Percentiles rank a stretch among this genome's conserved stretches.
Conservation (phyloP, 2,113 vertebrate genomes). For the Cygnus buccinator region DNA sequence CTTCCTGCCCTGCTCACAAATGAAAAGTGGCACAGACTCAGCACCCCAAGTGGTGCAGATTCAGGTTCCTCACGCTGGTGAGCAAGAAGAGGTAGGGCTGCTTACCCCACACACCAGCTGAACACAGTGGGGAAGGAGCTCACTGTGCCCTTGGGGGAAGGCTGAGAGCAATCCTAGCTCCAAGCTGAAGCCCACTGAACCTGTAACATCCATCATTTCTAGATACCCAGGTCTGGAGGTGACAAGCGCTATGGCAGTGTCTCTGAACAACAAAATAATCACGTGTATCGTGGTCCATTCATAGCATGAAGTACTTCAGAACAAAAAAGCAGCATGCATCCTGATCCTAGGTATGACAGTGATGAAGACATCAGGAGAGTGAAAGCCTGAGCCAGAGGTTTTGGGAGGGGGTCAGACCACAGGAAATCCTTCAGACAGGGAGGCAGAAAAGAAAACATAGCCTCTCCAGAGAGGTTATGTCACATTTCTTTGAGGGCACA, state of each 20-base stretch:
- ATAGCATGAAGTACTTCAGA: background rate
- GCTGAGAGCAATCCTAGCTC: background rate
- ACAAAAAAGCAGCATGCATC: background rate
- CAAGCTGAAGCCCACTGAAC: background rate
- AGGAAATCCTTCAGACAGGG: background rate
- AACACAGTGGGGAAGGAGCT: background rate
- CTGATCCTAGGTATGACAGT: background rate
- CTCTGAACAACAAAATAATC: background rate
- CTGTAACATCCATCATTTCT: background rate
- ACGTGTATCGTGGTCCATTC: background rate
- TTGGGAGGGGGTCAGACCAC: background rate
- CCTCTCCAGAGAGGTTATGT: background rate
- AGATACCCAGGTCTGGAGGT: background rate
- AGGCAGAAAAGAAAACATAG: background rate
- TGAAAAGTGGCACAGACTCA: background rate
- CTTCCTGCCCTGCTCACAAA: background rate
- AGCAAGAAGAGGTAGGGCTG: background rate
- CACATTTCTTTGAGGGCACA: background rate
- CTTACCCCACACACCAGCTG: background rate
- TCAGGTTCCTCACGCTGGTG: no score
- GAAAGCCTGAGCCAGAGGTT: background rate
- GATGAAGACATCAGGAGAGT: background rate
- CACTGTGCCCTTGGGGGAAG: background rate
- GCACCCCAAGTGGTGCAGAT: background rate
- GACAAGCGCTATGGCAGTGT: background rate